These are phyloP conservation scores for Ceratina japonica DNA, from an alignment of 1,140 invertebrate genomes.

Conservation along the genomic window DNA sequence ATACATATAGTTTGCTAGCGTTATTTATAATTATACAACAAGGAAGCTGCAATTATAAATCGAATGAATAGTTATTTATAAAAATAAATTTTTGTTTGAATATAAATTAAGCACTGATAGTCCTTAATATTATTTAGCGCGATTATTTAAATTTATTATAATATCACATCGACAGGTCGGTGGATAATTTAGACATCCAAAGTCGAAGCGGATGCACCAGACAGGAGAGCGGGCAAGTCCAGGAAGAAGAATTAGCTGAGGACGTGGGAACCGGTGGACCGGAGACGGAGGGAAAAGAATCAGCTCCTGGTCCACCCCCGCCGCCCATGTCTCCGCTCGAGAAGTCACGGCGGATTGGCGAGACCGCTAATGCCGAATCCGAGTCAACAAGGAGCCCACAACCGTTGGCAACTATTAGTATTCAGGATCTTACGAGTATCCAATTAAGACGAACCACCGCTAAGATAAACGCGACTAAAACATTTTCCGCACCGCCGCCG, in stretches of 20 bases:
- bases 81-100: too few relatives aligned
- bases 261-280: constrained; percentile 14
- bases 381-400: constrained; percentile 80
- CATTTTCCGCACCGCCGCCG: constrained; percentile 86
- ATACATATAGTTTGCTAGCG: too few relatives aligned
- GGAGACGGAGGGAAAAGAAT: constrained; percentile 55
- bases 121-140: too few relatives aligned
- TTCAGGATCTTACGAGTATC: constrained; percentile 91
- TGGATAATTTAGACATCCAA: constrained; percentile 77
- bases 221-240: constrained; percentile 35
- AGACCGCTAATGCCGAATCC: constrained; percentile 55
- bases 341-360: constrained; percentile 66
- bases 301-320: constrained; percentile 78
- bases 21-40: too few relatives aligned
- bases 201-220: constrained; percentile 40
- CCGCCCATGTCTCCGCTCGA: constrained; percentile 80
- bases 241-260: constrained; percentile 20
- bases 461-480: constrained; percentile 87
- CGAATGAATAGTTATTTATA: too few relatives aligned
- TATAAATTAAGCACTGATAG: too few relatives aligned
- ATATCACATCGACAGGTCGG: constrained; percentile 67
- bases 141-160: not conserved
- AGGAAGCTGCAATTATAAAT: too few relatives aligned
- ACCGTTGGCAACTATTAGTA: constrained; percentile 90
- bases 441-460: constrained; percentile 86